These are phyloP conservation scores for Otocyon megalotis DNA, from an alignment of 2,113 vertebrate species.

Conservation along the genomic window DNA sequence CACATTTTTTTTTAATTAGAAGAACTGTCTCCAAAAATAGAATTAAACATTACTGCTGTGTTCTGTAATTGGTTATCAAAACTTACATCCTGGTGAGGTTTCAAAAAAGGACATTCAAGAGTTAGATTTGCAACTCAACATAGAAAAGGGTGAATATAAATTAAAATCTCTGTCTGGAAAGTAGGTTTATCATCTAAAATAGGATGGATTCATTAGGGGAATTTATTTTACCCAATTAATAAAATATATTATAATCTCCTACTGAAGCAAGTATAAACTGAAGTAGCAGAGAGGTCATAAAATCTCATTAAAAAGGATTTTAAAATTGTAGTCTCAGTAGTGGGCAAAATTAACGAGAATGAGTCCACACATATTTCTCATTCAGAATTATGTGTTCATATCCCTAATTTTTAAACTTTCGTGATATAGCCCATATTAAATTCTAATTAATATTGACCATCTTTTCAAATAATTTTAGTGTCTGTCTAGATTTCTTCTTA, in stretches of 20 bases:
- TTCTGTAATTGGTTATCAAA: constrained; percentile 29
- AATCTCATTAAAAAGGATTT: constrained; percentile 66
- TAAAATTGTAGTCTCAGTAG: constrained; percentile 65
- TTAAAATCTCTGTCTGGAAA: constrained; percentile 75
- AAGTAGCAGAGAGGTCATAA: constrained; percentile 67
- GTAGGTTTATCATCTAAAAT: constrained; percentile 76
- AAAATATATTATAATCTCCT: constrained; percentile 67
- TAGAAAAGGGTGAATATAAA: constrained; percentile 70
- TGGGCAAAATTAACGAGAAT: constrained; percentile 53
- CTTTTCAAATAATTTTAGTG: constrained; percentile 25
- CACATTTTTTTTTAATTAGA: neutral
- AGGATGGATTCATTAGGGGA: constrained; percentile 71
- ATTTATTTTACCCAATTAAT: constrained; percentile 83
- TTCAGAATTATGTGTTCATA: constrained; percentile 40
- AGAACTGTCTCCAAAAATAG: neutral
- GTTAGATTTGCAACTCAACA: neutral
- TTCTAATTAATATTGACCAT: constrained; percentile 28
- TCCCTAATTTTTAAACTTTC: constrained; percentile 35
- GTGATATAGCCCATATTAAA: neutral
- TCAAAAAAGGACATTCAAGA: constrained; percentile 64
- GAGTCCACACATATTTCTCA: constrained; percentile 20
- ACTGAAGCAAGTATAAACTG: constrained; percentile 65
- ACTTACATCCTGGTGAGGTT: neutral
- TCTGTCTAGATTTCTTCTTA: constrained; percentile 31
- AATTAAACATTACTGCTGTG: neutral